phyloP scores from a whole-genome alignment of 1,140 invertebrate genomes.

The Aricia agestis region DNA sequence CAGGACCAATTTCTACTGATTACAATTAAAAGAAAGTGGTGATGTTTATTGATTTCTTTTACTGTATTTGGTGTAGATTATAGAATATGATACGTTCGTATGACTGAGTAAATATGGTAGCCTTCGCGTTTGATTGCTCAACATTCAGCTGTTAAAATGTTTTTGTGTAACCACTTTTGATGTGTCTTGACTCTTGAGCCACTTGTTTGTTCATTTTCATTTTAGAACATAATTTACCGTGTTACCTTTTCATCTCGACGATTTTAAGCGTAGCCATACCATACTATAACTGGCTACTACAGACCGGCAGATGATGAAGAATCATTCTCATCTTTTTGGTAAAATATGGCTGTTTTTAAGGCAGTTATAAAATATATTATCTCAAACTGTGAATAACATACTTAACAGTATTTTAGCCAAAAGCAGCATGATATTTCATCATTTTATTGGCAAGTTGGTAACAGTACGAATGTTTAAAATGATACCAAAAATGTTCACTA shows the following conservation, averaged over 20 bases:
- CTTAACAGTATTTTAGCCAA: no score
- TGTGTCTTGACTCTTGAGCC: neutral
- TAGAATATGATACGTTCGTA: neutral
- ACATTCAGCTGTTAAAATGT: neutral
- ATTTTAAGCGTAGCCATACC: neutral
- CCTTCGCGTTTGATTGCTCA: neutral
- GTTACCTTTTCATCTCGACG: neutral
- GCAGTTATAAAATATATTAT: no score
- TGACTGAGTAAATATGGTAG: neutral
- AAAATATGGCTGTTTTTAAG: no score
- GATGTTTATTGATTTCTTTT: slow-evolving; percentile 31
- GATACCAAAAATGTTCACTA: no score
- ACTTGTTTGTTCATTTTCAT: neutral
- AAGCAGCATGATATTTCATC: no score
- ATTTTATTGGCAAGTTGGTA: no score
- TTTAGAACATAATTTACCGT: neutral
- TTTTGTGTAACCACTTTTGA: slow-evolving; percentile 4
- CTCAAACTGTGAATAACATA: no score
- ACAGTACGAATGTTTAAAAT: no score
- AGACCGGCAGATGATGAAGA: no score
- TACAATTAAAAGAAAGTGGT: slow-evolving; percentile 22
- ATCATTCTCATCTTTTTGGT: no score
- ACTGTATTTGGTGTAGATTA: neutral
- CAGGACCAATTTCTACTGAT: slow-evolving; percentile 48
- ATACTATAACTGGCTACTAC: no score